Evolutionary conservation across 2,113 vertebrate genomes (phyloP).

Genomic region (Melanotaenia duboulayi): DNA sequence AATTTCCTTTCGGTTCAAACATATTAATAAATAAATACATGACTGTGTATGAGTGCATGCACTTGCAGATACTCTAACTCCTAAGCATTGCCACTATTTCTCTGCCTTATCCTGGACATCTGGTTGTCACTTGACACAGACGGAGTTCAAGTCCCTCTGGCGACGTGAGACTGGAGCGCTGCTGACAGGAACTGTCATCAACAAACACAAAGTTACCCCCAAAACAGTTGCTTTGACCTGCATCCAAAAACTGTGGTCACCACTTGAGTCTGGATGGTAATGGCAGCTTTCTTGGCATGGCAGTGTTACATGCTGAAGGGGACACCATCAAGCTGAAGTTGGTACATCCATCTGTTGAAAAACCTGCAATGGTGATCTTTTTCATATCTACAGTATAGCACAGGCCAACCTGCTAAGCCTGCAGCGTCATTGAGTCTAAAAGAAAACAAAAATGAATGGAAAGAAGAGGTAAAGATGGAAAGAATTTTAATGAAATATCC

Average conservation of each 20-base stretch:
- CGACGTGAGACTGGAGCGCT: constrained; percentile 54
- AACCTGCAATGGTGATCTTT: constrained; percentile 49
- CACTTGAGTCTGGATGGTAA: constrained; percentile 58
- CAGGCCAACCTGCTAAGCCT: constrained; percentile 49
- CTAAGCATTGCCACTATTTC: constrained; percentile 32
- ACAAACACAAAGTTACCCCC: constrained; percentile 61
- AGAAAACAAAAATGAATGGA: constrained; percentile 15
- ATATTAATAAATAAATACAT: constrained; percentile 17
- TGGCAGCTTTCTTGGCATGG: constrained; percentile 44
- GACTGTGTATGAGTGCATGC: constrained; percentile 2
- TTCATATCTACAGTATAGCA: constrained; percentile 41
- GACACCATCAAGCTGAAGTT: constrained; percentile 53
- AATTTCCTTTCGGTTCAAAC: background rate
- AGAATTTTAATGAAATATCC: constrained; percentile 51
- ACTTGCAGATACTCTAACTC: constrained; percentile 6
- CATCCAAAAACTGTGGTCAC: constrained; percentile 49
- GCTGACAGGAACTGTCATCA: constrained; percentile 64
- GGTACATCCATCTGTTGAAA: constrained; percentile 59
- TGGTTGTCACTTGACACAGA: constrained; percentile 63
- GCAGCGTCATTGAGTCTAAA: constrained; percentile 40
- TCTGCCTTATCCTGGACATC: constrained; percentile 61
- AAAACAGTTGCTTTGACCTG: constrained; percentile 68
- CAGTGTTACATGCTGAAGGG: constrained; percentile 56
- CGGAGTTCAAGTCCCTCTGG: constrained; percentile 48
- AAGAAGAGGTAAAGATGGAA: background rate